Percentiles rank a stretch among this genome's conserved stretches.
Conservation (phyloP, 1,140 invertebrate species). For the Drosophila bocki region DNA sequence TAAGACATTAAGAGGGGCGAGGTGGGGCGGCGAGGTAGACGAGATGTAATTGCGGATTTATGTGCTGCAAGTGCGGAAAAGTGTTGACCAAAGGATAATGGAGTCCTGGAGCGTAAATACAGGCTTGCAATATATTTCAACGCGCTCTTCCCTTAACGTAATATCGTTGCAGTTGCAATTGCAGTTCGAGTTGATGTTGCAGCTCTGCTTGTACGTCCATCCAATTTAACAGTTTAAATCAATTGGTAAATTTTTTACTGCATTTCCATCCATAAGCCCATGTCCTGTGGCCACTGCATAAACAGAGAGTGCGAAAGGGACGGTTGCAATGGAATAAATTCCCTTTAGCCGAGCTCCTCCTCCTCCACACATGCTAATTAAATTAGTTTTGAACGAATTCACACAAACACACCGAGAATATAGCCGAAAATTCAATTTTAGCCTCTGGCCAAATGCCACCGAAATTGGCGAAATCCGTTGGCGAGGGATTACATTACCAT, state of each 20-base stretch:
- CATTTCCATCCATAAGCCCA: conserved; percentile 12
- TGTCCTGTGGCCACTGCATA: conserved; percentile 28
- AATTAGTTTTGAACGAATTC: conserved; percentile 67
- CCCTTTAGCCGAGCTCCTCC: conserved; percentile 2
- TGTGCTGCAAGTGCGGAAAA: conserved; percentile 48
- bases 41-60: conserved; percentile 75
- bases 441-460: conserved; percentile 49
- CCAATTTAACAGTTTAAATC: conserved; percentile 42
- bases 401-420: conserved; percentile 13
- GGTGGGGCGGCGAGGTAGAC: neutral
- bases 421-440: conserved; percentile 64
- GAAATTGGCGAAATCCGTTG: conserved; percentile 50
- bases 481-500: conserved; percentile 62
- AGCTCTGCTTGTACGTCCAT: neutral
- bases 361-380: conserved; percentile 46
- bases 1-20: conserved; percentile 24
- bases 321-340: neutral
- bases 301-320: neutral
- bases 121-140: conserved; percentile 6
- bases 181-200: neutral
- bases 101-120: conserved; percentile 41
- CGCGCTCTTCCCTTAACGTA: neutral
- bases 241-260: conserved; percentile 34
- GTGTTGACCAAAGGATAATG: conserved; percentile 61
- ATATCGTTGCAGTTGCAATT: neutral